A percentile compares a stretch with the other conserved stretches of the same genome.
Evolutionary conservation across 2,797 vertebrate genomes (phyloP).

Genomic region (Microctenopoma steveboyesi): DNA sequence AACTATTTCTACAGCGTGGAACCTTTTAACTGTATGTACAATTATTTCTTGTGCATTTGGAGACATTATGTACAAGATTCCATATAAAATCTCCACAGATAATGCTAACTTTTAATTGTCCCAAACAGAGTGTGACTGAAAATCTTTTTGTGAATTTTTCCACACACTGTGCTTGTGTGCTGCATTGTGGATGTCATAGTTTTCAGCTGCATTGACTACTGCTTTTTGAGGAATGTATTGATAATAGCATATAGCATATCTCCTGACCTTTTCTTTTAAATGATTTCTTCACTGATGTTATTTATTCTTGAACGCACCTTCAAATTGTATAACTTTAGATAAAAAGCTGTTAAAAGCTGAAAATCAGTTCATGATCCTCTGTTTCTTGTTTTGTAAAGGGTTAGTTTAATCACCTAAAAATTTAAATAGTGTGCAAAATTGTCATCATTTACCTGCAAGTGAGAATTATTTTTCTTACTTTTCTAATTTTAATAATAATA

Average conservation of each 20-base stretch:
- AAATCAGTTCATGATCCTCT: conserved; percentile 8
- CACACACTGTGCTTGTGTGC: too few species aligned
- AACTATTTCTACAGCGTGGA: too few species aligned
- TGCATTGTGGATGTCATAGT: background rate
- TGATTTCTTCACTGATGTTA: background rate
- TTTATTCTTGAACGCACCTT: background rate
- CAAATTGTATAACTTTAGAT: background rate
- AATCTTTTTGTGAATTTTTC: too few species aligned
- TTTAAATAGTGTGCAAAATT: conserved; percentile 9
- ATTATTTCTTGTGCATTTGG: too few species aligned
- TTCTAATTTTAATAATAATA: too few species aligned
- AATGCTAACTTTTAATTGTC: too few species aligned
- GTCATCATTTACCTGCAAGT: conserved; percentile 1
- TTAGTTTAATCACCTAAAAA: conserved; percentile 22
- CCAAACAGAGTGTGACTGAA: too few species aligned
- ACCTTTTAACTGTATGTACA: too few species aligned
- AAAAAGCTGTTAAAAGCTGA: conserved; percentile 18
- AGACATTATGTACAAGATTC: too few species aligned
- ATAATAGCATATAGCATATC: background rate
- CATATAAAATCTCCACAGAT: too few species aligned
- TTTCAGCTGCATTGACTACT: background rate
- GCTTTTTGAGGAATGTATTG: background rate
- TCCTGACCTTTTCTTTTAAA: background rate
- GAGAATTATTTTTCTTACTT: background rate
- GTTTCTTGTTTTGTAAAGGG: conserved; percentile 19